Percentiles rank a stretch among this genome's conserved stretches.
phyloP scores from a whole-genome alignment of 2,797 vertebrate species.

The Phrynocephalus forsythii region DNA sequence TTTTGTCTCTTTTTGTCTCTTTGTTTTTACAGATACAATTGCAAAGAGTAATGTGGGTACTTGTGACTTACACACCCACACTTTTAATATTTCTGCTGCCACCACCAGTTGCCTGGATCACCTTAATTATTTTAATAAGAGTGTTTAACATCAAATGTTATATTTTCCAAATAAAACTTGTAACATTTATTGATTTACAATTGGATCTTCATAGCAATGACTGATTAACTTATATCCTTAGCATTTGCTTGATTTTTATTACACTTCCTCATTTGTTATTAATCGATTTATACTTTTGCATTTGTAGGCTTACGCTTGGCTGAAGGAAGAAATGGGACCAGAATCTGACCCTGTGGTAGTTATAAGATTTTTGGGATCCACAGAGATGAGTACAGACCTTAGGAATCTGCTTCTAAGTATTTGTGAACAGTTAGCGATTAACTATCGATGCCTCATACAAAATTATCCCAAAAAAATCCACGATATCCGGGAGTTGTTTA shows the following conservation, averaged over 20 bases:
- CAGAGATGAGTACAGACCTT: slow-evolving; percentile 90
- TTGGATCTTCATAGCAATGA: no score
- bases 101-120: no score
- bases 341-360: slow-evolving; percentile 95
- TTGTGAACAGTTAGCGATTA: slow-evolving; percentile 96
- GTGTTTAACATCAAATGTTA: no score
- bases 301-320: slow-evolving; percentile 93
- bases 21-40: no score
- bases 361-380: slow-evolving; percentile 93
- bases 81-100: no score
- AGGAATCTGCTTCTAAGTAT: slow-evolving; percentile 94
- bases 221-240: not conserved
- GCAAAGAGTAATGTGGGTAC: no score
- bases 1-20: no score
- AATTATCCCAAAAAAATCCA: slow-evolving; percentile 96
- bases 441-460: slow-evolving; percentile 95
- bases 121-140: no score
- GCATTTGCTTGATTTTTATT: not conserved
- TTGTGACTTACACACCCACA: no score
- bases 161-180: no score
- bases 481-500: slow-evolving; percentile 93
- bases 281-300: slow-evolving; percentile 63
- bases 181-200: no score
- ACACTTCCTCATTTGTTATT: slow-evolving; percentile 1
- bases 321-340: slow-evolving; percentile 94